A percentile compares a stretch with the other conserved stretches of the same genome.
phyloP scores from a whole-genome alignment of 2,797 vertebrate species.

The Trematomus bernacchii region DNA sequence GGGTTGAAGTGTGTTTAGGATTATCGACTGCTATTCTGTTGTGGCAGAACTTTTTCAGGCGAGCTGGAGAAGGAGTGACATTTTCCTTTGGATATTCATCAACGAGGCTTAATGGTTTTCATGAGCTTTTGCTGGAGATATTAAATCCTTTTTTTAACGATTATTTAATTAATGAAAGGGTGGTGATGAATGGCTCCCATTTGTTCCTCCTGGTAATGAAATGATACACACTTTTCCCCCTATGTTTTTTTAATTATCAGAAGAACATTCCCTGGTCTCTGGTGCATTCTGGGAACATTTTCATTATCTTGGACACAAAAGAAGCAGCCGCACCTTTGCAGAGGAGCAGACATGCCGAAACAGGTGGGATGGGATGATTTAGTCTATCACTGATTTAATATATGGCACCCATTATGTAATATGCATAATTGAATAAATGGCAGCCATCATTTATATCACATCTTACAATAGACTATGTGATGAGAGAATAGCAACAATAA shows the following conservation, averaged over 20 bases:
- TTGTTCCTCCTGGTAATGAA: constrained; percentile 66
- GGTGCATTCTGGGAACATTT: constrained; percentile 48
- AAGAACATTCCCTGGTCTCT: constrained; percentile 36
- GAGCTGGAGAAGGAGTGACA: constrained; percentile 60
- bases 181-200: constrained; percentile 70
- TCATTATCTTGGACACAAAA: constrained; percentile 46
- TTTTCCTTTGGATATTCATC: constrained; percentile 76
- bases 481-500: constrained; percentile 4
- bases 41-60: constrained; percentile 46
- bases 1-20: constrained; percentile 57
- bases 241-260: constrained; percentile 62
- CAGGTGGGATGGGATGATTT: constrained; percentile 17
- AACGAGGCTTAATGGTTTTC: constrained; percentile 71
- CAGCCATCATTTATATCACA: neutral
- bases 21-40: constrained; percentile 48
- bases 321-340: constrained; percentile 24
- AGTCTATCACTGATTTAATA: constrained; percentile 34
- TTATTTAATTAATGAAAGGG: constrained; percentile 80
- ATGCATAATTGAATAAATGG: constrained; percentile 28
- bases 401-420: constrained; percentile 5
- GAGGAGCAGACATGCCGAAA: neutral
- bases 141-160: constrained; percentile 58
- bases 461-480: constrained; percentile 6
- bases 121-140: constrained; percentile 60
- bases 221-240: constrained; percentile 48